Evolutionary conservation across 1,140 invertebrate species (phyloP).

Genomic region (Rhizoglyphus robini): DNA sequence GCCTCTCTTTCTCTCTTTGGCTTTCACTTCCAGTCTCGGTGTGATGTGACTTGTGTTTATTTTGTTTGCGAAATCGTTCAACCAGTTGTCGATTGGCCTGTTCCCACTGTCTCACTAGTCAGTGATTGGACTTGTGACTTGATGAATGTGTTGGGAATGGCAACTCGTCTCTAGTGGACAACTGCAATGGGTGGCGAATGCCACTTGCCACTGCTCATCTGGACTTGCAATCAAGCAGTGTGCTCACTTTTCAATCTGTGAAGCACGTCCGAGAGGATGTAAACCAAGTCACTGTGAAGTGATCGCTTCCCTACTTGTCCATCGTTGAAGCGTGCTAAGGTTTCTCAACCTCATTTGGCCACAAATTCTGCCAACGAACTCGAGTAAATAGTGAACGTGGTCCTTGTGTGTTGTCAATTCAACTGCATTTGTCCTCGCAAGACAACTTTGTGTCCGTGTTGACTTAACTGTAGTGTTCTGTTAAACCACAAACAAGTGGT

Average conservation of each 20-base stretch:
- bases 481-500: too few relatives aligned
- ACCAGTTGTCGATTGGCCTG: neutral
- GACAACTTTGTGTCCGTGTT: too few relatives aligned
- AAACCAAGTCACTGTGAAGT: neutral
- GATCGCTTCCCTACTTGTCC: neutral
- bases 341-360: too few relatives aligned
- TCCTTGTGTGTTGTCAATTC: neutral
- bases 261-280: neutral
- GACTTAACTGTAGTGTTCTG: too few relatives aligned
- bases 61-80: too few relatives aligned
- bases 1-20: too few relatives aligned
- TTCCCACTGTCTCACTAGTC: neutral
- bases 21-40: too few relatives aligned
- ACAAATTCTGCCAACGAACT: too few relatives aligned
- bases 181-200: neutral
- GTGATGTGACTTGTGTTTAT: neutral
- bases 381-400: too few relatives aligned
- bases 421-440: neutral
- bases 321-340: too few relatives aligned
- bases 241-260: slow-evolving; percentile 11
- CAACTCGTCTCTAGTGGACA: neutral
- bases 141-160: neutral
- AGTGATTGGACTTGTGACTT: neutral
- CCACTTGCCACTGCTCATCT: neutral
- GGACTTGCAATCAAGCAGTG: slow-evolving; percentile 4